Conservation (phyloP, 2,888 invertebrate genomes). For the Drosophila subsilvestris region DNA sequence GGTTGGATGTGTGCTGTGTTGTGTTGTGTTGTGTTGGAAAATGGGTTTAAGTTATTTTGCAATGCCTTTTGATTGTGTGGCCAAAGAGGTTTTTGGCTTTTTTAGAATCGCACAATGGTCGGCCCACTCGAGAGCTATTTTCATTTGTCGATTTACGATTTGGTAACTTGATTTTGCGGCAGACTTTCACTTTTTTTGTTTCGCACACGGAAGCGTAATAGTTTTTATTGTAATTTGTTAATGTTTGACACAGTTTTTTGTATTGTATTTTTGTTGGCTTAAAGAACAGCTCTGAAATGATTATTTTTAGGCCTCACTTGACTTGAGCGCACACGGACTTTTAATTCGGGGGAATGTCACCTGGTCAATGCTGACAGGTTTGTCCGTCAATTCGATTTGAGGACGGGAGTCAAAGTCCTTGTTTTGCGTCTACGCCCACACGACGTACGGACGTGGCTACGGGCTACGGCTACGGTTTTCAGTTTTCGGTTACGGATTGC, state of each 20-base stretch:
- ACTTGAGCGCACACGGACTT: conserved; percentile 12
- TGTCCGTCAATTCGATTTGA: not conserved
- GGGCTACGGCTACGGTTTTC: conserved; percentile 31
- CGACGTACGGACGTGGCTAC: conserved; percentile 2
- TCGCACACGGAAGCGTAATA: conserved; percentile 39
- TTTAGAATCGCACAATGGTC: conserved; percentile 74
- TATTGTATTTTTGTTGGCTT: conserved; percentile 3
- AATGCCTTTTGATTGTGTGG: conserved; percentile 34
- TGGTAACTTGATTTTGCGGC: conserved; percentile 43
- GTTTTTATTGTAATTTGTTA: conserved; percentile 39
- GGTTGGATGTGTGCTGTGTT: conserved; percentile 21
- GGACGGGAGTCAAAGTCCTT: not conserved
- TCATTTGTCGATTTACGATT: conserved; percentile 24
- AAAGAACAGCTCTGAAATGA: not conserved
- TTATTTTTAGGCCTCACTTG: conserved; percentile 39
- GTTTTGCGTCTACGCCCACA: conserved; percentile 30
- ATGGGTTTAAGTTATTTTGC: conserved; percentile 43
- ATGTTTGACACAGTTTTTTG: conserved; percentile 35
- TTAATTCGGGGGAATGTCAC: conserved; percentile 5
- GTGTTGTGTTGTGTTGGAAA: conserved; percentile 30
- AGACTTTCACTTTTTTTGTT: conserved; percentile 60
- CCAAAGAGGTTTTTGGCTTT: conserved; percentile 23
- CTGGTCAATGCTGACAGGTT: conserved; percentile 1
- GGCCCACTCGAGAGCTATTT: conserved; percentile 41
- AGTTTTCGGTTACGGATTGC: conserved; percentile 38